phyloP scores from a whole-genome alignment of 1,140 invertebrate species.

The Centruroides sculpturatus region DNA sequence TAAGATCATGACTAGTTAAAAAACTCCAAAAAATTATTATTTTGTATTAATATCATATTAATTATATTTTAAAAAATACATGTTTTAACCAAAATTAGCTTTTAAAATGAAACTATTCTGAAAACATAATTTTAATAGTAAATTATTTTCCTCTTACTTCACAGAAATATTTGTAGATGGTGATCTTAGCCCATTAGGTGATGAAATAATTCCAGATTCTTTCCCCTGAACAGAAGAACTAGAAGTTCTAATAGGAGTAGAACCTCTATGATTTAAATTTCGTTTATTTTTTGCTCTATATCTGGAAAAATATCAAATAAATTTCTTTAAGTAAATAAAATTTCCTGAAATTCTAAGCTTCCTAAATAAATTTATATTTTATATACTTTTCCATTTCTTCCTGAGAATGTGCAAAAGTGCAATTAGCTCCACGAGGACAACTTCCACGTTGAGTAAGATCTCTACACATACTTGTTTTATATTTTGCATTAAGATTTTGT shows the following conservation, averaged over 20 bases:
- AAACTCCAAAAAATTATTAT: too few species aligned
- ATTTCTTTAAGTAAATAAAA: neutral
- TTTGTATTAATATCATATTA: too few species aligned
- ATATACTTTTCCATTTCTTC: slow-evolving; percentile 71
- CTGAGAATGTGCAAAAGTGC: slow-evolving; percentile 82
- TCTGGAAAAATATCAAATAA: neutral
- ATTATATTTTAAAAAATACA: too few species aligned
- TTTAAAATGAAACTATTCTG: too few species aligned
- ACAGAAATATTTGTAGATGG: too few species aligned
- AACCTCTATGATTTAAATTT: neutral
- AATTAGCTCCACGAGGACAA: slow-evolving; percentile 70
- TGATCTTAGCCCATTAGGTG: too few species aligned
- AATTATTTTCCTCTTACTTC: too few species aligned
- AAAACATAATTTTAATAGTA: too few species aligned
- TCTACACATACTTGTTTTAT: slow-evolving; percentile 82
- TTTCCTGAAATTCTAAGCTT: neutral
- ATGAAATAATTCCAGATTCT: too few species aligned
- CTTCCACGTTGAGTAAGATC: slow-evolving; percentile 58
- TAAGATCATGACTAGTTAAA: too few species aligned
- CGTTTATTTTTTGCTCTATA: slow-evolving; percentile 16
- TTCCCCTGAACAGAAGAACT: too few species aligned
- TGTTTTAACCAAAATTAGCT: too few species aligned
- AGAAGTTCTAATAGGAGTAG: neutral
- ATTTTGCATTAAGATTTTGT: slow-evolving; percentile 53
- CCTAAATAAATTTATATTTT: neutral